phyloP scores from a whole-genome alignment of 30 jellyfish, hydroid and myxozoan species.

The Mastigias papua region DNA sequence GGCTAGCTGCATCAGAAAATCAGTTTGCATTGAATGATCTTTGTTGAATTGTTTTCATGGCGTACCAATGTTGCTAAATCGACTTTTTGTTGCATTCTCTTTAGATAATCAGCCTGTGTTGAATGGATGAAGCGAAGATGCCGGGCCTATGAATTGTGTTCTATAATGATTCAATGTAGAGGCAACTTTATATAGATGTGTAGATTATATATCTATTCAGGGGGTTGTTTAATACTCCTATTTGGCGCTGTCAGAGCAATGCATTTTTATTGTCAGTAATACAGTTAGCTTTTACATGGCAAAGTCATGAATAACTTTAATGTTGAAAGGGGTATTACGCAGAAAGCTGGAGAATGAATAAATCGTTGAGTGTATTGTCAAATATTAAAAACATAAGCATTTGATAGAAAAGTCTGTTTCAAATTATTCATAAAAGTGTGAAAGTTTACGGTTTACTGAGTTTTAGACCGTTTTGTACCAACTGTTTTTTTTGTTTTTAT shows the following conservation, averaged over 20 bases:
- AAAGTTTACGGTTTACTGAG: background rate
- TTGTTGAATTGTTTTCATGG: background rate
- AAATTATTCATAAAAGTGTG: too few species aligned
- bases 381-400: too few species aligned
- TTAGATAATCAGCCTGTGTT: slow-evolving; percentile 63
- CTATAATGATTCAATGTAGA: background rate
- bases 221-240: slow-evolving; percentile 27
- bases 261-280: slow-evolving; percentile 1
- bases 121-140: slow-evolving; percentile 8
- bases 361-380: too few species aligned
- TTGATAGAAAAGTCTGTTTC: too few species aligned
- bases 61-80: background rate
- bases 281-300: too few species aligned
- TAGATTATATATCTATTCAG: slow-evolving; percentile 33
- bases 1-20: too few species aligned
- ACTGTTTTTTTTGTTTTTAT: background rate
- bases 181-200: slow-evolving; percentile 1
- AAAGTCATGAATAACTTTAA: too few species aligned
- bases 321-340: too few species aligned
- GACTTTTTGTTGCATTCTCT: background rate
- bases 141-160: background rate
- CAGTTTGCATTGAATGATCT: too few species aligned
- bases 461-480: background rate
- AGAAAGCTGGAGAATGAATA: too few species aligned
- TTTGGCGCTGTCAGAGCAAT: background rate